phyloP scores from a whole-genome alignment of 2,797 vertebrate species.

The Neosalanx taihuensis region DNA sequence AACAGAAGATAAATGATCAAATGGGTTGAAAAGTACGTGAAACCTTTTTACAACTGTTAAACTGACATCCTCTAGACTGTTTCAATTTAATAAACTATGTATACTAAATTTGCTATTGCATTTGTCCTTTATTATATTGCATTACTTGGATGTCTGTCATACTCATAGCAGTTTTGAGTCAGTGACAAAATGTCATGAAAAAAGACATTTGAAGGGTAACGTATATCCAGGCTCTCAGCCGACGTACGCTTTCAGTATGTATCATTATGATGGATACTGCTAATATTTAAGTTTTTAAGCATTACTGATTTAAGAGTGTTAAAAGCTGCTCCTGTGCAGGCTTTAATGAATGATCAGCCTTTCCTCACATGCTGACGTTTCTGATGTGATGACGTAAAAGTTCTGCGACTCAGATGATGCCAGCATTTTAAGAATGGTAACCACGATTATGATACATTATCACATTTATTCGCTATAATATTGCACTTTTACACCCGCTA shows the following conservation, averaged over 20 bases:
- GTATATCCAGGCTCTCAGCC: background rate
- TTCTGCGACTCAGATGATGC: slow-evolving; percentile 44
- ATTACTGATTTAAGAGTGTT: too few species aligned
- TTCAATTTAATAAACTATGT: slow-evolving; percentile 13
- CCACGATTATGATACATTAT: slow-evolving; percentile 48
- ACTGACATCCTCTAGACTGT: background rate
- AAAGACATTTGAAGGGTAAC: background rate
- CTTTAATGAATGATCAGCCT: background rate
- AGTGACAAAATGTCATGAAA: background rate
- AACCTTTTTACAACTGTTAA: background rate
- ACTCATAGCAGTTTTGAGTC: background rate
- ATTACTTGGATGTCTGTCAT: background rate
- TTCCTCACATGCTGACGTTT: background rate
- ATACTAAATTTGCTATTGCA: background rate
- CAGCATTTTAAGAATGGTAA: slow-evolving; percentile 41
- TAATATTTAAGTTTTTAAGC: too few species aligned
- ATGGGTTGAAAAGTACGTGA: background rate
- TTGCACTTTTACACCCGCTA: background rate
- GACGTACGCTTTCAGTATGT: too few species aligned
- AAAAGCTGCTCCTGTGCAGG: too few species aligned
- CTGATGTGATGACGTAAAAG: slow-evolving; percentile 9
- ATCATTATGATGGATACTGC: too few species aligned
- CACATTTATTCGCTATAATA: background rate
- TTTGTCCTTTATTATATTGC: background rate
- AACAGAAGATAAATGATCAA: slow-evolving; percentile 6